Evolutionary conservation across 2,113 vertebrate species (phyloP).

Genomic region (Ascaphus truei): DNA sequence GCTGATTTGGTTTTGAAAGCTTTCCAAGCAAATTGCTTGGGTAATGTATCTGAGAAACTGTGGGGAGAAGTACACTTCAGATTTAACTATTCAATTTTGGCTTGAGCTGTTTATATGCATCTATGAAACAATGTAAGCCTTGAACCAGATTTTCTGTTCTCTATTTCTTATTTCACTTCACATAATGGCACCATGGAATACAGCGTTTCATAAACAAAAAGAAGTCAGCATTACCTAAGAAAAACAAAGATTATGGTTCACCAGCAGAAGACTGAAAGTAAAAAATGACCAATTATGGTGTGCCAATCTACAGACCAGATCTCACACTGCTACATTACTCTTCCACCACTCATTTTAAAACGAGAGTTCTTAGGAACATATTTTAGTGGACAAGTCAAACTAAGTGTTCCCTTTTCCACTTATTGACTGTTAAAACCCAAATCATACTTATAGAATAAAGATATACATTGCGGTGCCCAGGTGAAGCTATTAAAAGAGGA

Average conservation of each 20-base stretch:
- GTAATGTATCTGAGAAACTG: conserved; percentile 8
- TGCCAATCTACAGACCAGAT: too few species aligned
- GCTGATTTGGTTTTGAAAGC: conserved; percentile 12
- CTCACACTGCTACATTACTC: too few species aligned
- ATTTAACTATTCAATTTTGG: conserved; percentile 2
- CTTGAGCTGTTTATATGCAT: conserved; percentile 7
- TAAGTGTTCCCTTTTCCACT: too few species aligned
- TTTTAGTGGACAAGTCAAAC: too few species aligned
- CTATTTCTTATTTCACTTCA: conserved; percentile 2
- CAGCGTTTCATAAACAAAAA: neutral
- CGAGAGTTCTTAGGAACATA: too few species aligned
- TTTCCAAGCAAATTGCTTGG: conserved; percentile 26
- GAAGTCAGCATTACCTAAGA: neutral
- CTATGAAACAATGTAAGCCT: neutral
- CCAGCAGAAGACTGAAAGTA: neutral
- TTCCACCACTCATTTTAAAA: too few species aligned
- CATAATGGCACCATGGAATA: conserved; percentile 5
- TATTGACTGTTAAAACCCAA: too few species aligned
- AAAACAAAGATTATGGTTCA: neutral
- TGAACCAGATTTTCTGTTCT: neutral
- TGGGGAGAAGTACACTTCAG: conserved; percentile 7
- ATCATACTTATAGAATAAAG: too few species aligned
- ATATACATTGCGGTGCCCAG: too few species aligned
- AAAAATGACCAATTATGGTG: neutral
- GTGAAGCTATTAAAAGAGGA: too few species aligned